Evolutionary conservation across 37 sponge, comb jelly and placozoan genomes (phyloP).

Genomic region (Ephydatia muelleri): DNA sequence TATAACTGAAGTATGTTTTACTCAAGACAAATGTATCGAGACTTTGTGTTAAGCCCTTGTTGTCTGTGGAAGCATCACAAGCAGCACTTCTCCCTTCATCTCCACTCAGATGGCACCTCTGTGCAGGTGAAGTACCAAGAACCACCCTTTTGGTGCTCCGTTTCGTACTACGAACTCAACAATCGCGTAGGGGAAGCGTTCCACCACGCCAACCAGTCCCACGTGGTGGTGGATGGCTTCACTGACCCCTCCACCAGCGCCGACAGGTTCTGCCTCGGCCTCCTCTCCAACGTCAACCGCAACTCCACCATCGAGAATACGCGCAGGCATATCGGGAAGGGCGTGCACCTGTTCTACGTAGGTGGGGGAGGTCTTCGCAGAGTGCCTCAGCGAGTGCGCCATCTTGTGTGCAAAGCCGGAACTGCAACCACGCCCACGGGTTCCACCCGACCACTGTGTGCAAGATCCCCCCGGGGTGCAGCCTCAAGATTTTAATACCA

Average conservation of each 20-base stretch:
- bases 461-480: constrained; percentile 93
- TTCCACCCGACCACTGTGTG: constrained; percentile 96
- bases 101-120: constrained; percentile 19
- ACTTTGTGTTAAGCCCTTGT: too few species aligned
- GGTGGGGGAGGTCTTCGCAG: constrained; percentile 95
- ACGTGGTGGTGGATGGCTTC: constrained; percentile 93
- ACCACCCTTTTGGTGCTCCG: constrained; percentile 97
- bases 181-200: constrained; percentile 96
- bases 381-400: constrained; percentile 89
- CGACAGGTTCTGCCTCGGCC: constrained; percentile 94
- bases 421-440: constrained; percentile 86
- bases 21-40: too few species aligned
- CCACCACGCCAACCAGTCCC: constrained; percentile 56
- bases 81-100: neutral
- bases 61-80: too few species aligned
- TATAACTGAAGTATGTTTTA: too few species aligned
- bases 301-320: constrained; percentile 96
- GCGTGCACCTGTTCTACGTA: constrained; percentile 91
- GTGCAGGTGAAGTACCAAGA: constrained; percentile 86
- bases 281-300: constrained; percentile 92
- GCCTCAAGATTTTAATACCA: constrained; percentile 96
- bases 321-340: constrained; percentile 93
- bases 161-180: constrained; percentile 97
- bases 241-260: constrained; percentile 93
- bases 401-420: constrained; percentile 95